phyloP scores from a whole-genome alignment of 2,888 invertebrate genomes.

The Drosophila phalerata region DNA sequence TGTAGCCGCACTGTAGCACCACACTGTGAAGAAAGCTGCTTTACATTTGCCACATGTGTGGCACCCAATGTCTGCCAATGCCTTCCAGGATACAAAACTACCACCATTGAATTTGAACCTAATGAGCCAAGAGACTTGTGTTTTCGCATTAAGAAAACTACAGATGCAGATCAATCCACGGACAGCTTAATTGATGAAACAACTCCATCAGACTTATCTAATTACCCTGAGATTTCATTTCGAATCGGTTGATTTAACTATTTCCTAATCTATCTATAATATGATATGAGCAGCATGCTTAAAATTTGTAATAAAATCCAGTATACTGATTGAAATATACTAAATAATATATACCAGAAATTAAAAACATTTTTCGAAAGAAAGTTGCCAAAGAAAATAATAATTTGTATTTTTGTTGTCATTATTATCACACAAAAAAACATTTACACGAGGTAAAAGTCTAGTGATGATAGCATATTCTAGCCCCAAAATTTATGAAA shows the following conservation, averaged over 20 bases:
- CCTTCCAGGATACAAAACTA: slow-evolving; percentile 55
- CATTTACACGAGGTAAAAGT: no score
- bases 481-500: no score
- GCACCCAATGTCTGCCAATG: slow-evolving; percentile 71
- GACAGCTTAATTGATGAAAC: no score
- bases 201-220: no score
- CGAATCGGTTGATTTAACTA: neutral
- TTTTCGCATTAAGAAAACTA: neutral
- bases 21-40: slow-evolving; percentile 58
- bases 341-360: no score
- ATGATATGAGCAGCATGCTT: neutral
- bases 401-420: no score
- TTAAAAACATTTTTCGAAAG: no score
- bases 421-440: no score
- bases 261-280: neutral
- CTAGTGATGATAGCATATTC: no score
- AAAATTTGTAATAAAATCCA: neutral
- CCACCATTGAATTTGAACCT: neutral
- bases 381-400: no score
- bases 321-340: neutral
- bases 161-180: neutral
- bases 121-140: neutral
- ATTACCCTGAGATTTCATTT: neutral
- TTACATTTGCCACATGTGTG: slow-evolving; percentile 69
- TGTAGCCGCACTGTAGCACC: slow-evolving; percentile 61